Base-by-base conservation (phyloP, 2,797 vertebrate species). In the Neosalanx taihuensis region DNA sequence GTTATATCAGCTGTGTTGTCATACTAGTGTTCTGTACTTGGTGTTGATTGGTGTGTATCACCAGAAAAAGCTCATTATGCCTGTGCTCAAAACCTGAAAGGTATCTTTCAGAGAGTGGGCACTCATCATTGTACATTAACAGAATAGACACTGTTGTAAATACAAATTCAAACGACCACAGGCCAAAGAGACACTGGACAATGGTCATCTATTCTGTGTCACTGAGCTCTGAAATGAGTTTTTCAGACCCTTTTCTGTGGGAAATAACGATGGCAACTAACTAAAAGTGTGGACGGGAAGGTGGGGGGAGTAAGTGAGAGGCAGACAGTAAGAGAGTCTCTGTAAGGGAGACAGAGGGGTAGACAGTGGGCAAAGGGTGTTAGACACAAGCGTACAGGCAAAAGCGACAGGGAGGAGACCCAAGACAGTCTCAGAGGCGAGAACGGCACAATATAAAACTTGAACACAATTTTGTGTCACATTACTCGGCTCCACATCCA, bases 401-500 rank as follows among this genome's bases (percentile, higher is more conserved):
- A 49, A 7, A 35, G 26, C 74, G 77, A 69, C 65, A 70, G 35
- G 76, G n/a, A 29, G 20, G 58, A 37, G 73, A 72, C 79, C 79
- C 81, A 67, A 10, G 83, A 80, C 88, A 86, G 89, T 89, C 87
- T 78, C 78, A 71, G 83, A 75, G 81, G 80, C 80, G 77, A 72
- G 87, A 87, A 83, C 85, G 6, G 77, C 82, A 88, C 85, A 86
- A 87, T 88, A 86, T 83, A 80, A 84, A 84, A 85, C 81, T 86
- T 84, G 77, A 88, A 86, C 84, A 83, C 87, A 88, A 88, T 89
- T 88, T 89, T 76, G 80, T 81, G 81, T 88, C 83, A 82, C 82
- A 87, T 89, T 87, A 88, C 90, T 90, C 81, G 79, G 81, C 67
- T 83, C 4, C 85, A 89, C 87, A 90, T 91, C 89, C 87, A 91